These are phyloP conservation scores for Acrocephalus scirpaceus DNA, from an alignment of 2,797 vertebrate species.

Conservation along the genomic window DNA sequence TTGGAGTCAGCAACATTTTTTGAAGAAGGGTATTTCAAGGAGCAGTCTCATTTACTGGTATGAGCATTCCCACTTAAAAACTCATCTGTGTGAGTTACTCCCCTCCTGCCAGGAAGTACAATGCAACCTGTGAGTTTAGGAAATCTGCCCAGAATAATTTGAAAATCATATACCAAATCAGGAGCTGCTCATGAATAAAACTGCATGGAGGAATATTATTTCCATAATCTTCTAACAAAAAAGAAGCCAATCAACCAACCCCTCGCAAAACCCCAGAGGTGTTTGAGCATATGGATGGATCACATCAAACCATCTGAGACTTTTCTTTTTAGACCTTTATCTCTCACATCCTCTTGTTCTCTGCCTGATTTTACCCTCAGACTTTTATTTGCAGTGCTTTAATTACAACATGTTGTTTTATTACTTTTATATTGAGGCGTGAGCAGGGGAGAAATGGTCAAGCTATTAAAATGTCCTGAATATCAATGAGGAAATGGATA, in stretches of 20 bases:
- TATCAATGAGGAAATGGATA: not conserved
- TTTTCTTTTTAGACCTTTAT: not conserved
- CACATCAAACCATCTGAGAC: not conserved
- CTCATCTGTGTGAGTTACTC: not conserved
- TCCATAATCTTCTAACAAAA: not conserved
- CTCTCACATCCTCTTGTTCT: not conserved
- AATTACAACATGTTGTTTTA: not conserved
- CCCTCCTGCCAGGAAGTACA: not conserved
- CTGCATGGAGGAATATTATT: not conserved
- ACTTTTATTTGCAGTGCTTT: not conserved
- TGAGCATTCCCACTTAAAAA: not conserved
- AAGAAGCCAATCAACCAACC: not conserved
- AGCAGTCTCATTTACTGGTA: not conserved
- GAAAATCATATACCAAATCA: not conserved
- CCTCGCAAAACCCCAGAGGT: not conserved
- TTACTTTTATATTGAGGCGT: not conserved
- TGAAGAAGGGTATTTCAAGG: not conserved
- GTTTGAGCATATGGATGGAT: not conserved
- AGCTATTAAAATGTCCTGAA: not conserved
- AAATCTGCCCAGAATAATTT: not conserved
- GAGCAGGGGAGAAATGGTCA: not conserved
- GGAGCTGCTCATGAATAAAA: not conserved
- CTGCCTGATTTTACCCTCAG: not conserved
- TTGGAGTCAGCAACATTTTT: not conserved
- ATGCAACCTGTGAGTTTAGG: not conserved